Conservation (phyloP, 2,113 vertebrate genomes). For the Proterorhinus semilunaris region DNA sequence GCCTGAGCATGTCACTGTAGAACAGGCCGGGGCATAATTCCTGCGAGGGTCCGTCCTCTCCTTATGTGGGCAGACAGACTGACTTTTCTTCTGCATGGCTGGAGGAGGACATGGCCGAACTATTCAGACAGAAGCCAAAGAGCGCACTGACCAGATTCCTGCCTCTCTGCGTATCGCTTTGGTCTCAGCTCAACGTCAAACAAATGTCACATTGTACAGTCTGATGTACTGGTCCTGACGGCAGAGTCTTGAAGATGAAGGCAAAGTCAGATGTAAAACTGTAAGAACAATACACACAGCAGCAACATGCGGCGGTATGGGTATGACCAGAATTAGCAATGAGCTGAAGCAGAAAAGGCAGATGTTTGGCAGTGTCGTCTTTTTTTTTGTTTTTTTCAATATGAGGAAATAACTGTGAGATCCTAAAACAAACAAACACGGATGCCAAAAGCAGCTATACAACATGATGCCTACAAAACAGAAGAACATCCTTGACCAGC, state of each 20-base stretch:
- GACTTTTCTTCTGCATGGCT: conserved; percentile 33
- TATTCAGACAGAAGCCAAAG: conserved; percentile 25
- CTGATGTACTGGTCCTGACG: conserved; percentile 34
- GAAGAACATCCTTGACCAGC: too few relatives aligned
- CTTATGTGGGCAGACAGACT: conserved; percentile 11
- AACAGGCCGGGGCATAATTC: background rate
- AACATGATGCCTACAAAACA: too few relatives aligned
- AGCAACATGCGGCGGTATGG: background rate
- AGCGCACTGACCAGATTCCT: conserved; percentile 57
- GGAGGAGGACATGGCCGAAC: conserved; percentile 14
- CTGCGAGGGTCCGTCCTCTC: background rate
- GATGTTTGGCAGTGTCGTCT: too few relatives aligned
- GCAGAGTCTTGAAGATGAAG: conserved; percentile 34
- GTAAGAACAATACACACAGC: conserved; percentile 28
- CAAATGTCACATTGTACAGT: conserved; percentile 59
- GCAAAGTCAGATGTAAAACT: conserved; percentile 38
- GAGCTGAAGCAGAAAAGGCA: too few relatives aligned
- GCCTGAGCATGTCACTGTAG: background rate
- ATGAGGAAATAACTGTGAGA: too few relatives aligned
- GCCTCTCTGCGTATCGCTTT: conserved; percentile 29
- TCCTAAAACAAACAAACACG: too few relatives aligned
- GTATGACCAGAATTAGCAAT: background rate
- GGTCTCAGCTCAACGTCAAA: conserved; percentile 33
- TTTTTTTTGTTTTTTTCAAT: too few relatives aligned
- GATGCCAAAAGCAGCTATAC: too few relatives aligned